Evolutionary conservation across 1,140 invertebrate species (phyloP).

Genomic region (Drosophila virilis): DNA sequence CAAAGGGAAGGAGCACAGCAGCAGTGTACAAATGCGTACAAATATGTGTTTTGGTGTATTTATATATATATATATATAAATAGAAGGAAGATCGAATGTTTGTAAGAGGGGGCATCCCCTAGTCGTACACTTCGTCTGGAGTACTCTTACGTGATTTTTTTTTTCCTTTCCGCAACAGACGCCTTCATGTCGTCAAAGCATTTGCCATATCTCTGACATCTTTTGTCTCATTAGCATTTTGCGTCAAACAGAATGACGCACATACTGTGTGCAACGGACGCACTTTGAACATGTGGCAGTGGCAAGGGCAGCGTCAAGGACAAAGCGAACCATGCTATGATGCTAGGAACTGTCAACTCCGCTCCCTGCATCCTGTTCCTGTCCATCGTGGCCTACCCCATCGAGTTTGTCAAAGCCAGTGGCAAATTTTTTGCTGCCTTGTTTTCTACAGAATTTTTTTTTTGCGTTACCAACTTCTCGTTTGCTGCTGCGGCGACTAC

Average conservation of each 20-base stretch:
- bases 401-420: slow-evolving; percentile 31
- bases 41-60: too few relatives aligned
- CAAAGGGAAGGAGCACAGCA: too few relatives aligned
- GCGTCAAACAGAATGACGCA: slow-evolving; percentile 41
- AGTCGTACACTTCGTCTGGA: too few relatives aligned
- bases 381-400: not conserved
- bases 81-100: too few relatives aligned
- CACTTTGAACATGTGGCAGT: not conserved
- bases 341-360: not conserved
- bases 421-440: slow-evolving; percentile 36
- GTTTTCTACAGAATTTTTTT: slow-evolving; percentile 36
- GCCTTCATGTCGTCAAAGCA: not conserved
- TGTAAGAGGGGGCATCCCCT: too few relatives aligned
- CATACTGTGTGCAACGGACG: slow-evolving; percentile 14
- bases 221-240: slow-evolving; percentile 67
- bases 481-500: slow-evolving; percentile 9
- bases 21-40: too few relatives aligned
- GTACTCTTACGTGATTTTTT: not conserved
- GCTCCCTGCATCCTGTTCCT: not conserved
- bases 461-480: slow-evolving; percentile 7
- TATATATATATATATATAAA: too few relatives aligned
- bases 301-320: not conserved
- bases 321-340: slow-evolving; percentile 10
- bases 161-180: not conserved
- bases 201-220: slow-evolving; percentile 43